Percentiles rank a stretch among this genome's conserved stretches.
These are phyloP conservation scores for Bolborhynchus lineola DNA, from an alignment of 2,113 vertebrate genomes.

Conservation along the genomic window DNA sequence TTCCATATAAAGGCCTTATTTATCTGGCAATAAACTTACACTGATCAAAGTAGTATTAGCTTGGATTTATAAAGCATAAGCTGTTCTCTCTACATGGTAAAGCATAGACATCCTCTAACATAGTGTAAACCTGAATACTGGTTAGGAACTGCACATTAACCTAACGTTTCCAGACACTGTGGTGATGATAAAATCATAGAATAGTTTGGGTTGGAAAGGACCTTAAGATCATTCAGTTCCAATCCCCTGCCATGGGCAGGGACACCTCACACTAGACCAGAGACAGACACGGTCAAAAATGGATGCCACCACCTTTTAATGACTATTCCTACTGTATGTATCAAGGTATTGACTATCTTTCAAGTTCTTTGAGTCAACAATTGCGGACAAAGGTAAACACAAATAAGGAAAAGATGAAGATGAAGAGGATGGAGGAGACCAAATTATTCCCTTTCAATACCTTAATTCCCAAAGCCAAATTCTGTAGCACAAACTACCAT, in stretches of 20 bases:
- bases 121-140: not conserved
- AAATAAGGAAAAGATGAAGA: not conserved
- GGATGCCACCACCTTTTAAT: not conserved
- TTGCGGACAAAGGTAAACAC: not conserved
- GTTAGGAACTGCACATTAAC: not conserved
- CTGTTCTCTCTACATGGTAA: rapidly evolving
- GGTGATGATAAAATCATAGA: not conserved
- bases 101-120: not conserved
- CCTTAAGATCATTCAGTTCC: not conserved
- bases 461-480: not conserved
- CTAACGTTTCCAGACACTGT: not conserved
- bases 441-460: not conserved
- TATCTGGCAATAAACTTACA: not conserved
- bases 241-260: not conserved
- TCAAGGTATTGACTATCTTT: not conserved
- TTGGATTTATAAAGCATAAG: not conserved
- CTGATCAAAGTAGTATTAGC: not conserved
- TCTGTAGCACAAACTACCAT: not conserved
- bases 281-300: not conserved
- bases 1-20: not conserved
- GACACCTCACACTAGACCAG: not conserved
- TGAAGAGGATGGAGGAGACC: not conserved
- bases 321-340: not conserved
- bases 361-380: not conserved
- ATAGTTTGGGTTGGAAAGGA: not conserved